Base-by-base conservation (phyloP, 2,888 invertebrate species). In the Drosophila neutralis region DNA sequence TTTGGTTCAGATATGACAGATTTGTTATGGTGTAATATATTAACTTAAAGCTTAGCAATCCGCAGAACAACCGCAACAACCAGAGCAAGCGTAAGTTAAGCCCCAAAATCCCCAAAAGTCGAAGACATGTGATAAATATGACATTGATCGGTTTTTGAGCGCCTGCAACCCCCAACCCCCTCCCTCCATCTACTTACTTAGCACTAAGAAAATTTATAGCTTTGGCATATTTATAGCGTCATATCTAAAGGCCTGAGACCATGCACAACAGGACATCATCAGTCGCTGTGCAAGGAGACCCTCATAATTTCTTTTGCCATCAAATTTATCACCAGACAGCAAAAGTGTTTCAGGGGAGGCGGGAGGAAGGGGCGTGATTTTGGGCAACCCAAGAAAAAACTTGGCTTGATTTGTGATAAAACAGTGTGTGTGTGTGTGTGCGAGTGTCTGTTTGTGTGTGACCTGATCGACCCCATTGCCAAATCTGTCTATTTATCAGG, bases 81-180 rank as follows among this genome's bases (percentile, higher is more conserved):
- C 4, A 8, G 1, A 2, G 49, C 67, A 61, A 40, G 40, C 67
- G 62, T 7, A 40, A 42, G 49, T 42, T 58, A 57, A 71, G 29
- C 38, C 61, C 2, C 24, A 45, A 15, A 45, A 45, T 15, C 24
- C 45, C 24, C 10, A 48, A 59, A 58, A 69, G 51, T 53, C 49
- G 57, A 71, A 69, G 81, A 89, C 85, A 88, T 82, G 76, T 89
- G 90, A 88, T 87, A 90, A 87, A 90, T 90, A 90, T 87, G 87
- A 90, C 91, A 87, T 87, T 87, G 87, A 87, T 87, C 89, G 90
- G 91, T 90, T 86, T 87, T 90, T 90, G 91, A 90, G 83, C 87
- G 76, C 65, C 35, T 53, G 29, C 36, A 53, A 11, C 48, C 42
- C 45, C 31, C 18, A 33, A 15, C 13, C 40, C 27, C 35, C 15